phyloP scores from a whole-genome alignment of 35 echinoderm and acorn worm genomes.

The Diadema setosum region DNA sequence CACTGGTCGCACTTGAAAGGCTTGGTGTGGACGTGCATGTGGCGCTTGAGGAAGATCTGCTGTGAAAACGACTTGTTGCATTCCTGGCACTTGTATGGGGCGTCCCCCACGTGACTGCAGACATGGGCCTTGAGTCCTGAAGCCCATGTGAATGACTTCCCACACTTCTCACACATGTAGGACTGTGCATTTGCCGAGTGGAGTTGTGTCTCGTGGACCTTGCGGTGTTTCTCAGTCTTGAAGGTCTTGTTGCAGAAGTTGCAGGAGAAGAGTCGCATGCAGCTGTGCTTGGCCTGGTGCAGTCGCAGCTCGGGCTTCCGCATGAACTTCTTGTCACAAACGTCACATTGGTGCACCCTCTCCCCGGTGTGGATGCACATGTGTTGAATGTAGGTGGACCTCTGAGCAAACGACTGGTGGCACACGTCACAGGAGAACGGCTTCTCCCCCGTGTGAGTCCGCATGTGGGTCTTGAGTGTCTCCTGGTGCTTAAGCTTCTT shows the following conservation, averaged over 20 bases:
- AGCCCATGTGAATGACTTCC: conserved; percentile 1
- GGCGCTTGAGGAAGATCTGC: neutral
- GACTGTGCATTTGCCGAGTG: neutral
- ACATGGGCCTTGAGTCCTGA: neutral
- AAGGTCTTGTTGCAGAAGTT: neutral
- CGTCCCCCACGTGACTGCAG: neutral
- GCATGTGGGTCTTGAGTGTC: conserved; percentile 16
- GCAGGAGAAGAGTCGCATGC: neutral
- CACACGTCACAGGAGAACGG: neutral
- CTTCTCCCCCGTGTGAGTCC: neutral
- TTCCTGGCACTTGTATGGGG: conserved; percentile 17
- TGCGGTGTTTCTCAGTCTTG: neutral
- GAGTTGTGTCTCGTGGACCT: conserved; percentile 4
- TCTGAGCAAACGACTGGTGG: neutral
- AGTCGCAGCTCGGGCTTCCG: neutral
- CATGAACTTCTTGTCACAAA: conserved; percentile 18
- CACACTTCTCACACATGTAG: conserved; percentile 6
- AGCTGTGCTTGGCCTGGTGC: neutral
- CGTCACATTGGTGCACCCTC: neutral
- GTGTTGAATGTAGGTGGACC: neutral
- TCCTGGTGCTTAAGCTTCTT: neutral
- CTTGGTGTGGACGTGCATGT: conserved; percentile 13
- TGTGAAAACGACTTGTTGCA: neutral
- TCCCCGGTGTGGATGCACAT: conserved; percentile 9
- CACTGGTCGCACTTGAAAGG: conserved; percentile 14